Percentiles rank a stretch among this genome's conserved stretches.
Conservation (phyloP, 2,113 vertebrate species). For the Turnix velox region DNA sequence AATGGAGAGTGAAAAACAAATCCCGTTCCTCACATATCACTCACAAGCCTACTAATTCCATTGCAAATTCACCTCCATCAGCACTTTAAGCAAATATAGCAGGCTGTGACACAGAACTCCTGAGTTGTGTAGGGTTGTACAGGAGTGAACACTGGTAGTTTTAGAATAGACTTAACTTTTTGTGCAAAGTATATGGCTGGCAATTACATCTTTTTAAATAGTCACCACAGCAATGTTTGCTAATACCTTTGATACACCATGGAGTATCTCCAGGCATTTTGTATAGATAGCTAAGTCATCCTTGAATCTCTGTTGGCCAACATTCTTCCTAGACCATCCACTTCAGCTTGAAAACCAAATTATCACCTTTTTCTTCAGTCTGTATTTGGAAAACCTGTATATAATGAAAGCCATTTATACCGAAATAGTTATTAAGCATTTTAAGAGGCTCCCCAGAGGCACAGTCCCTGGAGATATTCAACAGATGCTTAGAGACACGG, state of each 20-base stretch:
- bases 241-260: background rate
- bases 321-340: background rate
- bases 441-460: no score
- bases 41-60: background rate
- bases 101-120: background rate
- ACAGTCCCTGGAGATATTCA: no score
- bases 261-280: background rate
- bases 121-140: no score
- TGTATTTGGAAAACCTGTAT: background rate
- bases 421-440: no score
- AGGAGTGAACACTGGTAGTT: background rate
- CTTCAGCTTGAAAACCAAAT: background rate
- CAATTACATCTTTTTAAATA: background rate
- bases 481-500: no score
- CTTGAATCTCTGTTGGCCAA: background rate
- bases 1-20: background rate
- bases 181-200: accelerated
- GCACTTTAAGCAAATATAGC: background rate
- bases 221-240: background rate
- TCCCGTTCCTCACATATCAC: background rate
- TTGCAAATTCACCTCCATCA: background rate
- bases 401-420: no score
- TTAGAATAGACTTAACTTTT: background rate
- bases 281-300: background rate
- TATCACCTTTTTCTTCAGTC: background rate